Evolutionary conservation across 2,113 vertebrate species (phyloP).

Genomic region (Bambusicola thoracicus): DNA sequence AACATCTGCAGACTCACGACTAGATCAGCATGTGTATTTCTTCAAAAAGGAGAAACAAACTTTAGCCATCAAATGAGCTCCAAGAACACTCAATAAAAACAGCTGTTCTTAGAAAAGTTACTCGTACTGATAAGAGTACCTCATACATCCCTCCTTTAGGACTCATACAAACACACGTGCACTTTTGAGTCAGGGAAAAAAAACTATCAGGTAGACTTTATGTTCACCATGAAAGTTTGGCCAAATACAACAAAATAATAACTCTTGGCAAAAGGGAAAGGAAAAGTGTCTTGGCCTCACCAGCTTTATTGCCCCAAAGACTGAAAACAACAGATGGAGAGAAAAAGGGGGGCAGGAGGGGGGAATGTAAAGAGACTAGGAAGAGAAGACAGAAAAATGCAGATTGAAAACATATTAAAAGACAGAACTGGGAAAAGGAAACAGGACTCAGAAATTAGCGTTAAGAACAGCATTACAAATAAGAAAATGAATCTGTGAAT

Average conservation of each 20-base stretch:
- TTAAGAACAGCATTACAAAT: conserved; percentile 1
- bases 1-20: not conserved
- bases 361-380: not conserved
- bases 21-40: not conserved
- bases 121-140: not conserved
- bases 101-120: not conserved
- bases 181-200: not conserved
- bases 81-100: not conserved
- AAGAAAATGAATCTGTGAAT: not conserved
- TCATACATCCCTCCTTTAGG: not conserved
- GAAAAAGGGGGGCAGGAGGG: not conserved
- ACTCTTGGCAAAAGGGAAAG: not conserved
- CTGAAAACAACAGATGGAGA: not conserved
- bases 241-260: not conserved
- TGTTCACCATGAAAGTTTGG: not conserved
- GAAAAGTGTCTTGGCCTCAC: not conserved
- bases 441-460: not conserved
- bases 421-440: not conserved
- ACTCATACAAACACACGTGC: not conserved
- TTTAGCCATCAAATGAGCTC: not conserved
- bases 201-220: not conserved
- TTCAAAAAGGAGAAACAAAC: not conserved
- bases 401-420: not conserved
- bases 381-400: not conserved
- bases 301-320: not conserved